Evolutionary conservation across 2,888 invertebrate genomes (phyloP), one percentile per base, ranked within the genome.

Genomic region (Dermolepida albohirtum): DNA sequence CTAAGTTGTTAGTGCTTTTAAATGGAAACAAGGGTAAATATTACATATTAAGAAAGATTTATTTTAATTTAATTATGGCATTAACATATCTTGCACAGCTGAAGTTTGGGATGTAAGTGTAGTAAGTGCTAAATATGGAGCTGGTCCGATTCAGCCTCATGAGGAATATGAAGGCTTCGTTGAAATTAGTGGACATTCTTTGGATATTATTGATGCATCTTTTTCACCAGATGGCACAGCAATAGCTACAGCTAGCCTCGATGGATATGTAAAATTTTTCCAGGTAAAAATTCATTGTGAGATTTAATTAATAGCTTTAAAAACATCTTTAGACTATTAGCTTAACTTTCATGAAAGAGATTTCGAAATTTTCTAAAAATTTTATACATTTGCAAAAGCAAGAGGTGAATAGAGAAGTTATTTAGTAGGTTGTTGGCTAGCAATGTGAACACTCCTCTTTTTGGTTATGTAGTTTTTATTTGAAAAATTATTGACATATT

Each of bases 221-320:
- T 93, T 97, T 82, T 95, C 96, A 50, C 96, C 97, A 0, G 98
- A 97, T 85, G 97, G 96, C 34, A 94, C 95, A 14, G 97, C 97
- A 8, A 88, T 98, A 67, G 96, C 97, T 50, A 94, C 96, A 43
- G 96, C 95, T 34, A 92, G 93, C 77, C 85, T 88, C 0, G 96
- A 96, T 83, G 98, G 97, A 59, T 88, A 90, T 78, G 94, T 97
- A 55, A 93, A 95, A 82, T 98, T 98, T 85, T 97, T 94, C 83
- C 95, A 97, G 87, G 90, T 90, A 75, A 22, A 22, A 22, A 22
- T 22, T 22, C n/a, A n/a, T n/a, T n/a, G n/a, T n/a, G n/a, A n/a
- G n/a, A n/a, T n/a, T n/a, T n/a, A n/a, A n/a, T n/a, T n/a, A n/a
- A n/a, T n/a, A n/a, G n/a, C n/a, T n/a, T n/a, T n/a, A n/a, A n/a